Evolutionary conservation across 2,888 invertebrate genomes (phyloP).

Genomic region (Pachliopta kotzebuea): DNA sequence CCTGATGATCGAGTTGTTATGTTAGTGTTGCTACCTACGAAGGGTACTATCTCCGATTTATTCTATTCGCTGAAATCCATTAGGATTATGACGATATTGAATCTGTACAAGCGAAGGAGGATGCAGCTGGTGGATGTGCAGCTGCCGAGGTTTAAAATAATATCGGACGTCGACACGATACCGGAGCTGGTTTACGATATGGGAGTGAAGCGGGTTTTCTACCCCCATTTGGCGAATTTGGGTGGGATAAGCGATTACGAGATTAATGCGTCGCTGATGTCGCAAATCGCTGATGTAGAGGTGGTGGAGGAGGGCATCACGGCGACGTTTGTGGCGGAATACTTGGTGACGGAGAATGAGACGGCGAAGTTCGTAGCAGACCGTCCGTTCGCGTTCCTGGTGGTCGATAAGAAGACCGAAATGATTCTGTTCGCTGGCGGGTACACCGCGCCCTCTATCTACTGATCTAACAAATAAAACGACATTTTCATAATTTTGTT

Average conservation of each 20-base stretch:
- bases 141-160: slow-evolving; percentile 56
- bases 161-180: slow-evolving; percentile 48
- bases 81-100: slow-evolving; percentile 50
- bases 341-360: slow-evolving; percentile 36
- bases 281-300: slow-evolving; percentile 50
- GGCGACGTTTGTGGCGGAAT: slow-evolving; percentile 38
- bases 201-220: slow-evolving; percentile 58
- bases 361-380: slow-evolving; percentile 47
- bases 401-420: slow-evolving; percentile 54
- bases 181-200: slow-evolving; percentile 59
- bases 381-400: slow-evolving; percentile 54
- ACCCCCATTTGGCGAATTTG: slow-evolving; percentile 50
- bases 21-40: slow-evolving; percentile 52
- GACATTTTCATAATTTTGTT: slow-evolving; percentile 11
- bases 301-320: slow-evolving; percentile 52
- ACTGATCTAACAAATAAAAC: slow-evolving; percentile 35
- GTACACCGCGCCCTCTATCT: slow-evolving; percentile 48
- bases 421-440: slow-evolving; percentile 59
- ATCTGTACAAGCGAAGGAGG: slow-evolving; percentile 40
- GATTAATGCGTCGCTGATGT: slow-evolving; percentile 53
- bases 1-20: slow-evolving; percentile 44
- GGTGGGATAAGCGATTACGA: slow-evolving; percentile 49
- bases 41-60: slow-evolving; percentile 44
- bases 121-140: slow-evolving; percentile 46
- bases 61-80: slow-evolving; percentile 48